phyloP scores from a whole-genome alignment of 2,797 vertebrate genomes.

The Rhincodon typus region DNA sequence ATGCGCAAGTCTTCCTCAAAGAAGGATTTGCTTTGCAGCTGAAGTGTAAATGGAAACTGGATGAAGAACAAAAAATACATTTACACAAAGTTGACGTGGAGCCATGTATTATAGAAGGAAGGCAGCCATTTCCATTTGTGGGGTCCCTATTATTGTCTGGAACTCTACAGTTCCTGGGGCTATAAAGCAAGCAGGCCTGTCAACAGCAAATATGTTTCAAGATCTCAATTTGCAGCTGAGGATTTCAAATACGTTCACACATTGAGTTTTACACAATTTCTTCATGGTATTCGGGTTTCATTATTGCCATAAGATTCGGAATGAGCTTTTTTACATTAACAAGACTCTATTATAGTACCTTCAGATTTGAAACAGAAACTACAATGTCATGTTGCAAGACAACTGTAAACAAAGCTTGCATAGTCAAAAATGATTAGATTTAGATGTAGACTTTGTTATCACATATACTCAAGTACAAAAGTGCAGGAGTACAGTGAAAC shows the following conservation, averaged over 20 bases:
- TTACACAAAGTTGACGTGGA: neutral
- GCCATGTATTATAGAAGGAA: neutral
- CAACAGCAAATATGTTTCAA: neutral
- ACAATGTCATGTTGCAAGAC: neutral
- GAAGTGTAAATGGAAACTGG: slow-evolving; percentile 14
- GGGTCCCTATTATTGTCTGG: neutral
- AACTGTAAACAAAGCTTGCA: neutral
- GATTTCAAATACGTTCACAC: neutral
- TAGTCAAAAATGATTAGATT: neutral
- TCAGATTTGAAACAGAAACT: neutral
- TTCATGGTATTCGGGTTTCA: neutral
- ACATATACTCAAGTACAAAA: too few relatives aligned
- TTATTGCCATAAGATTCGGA: neutral
- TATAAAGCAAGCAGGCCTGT: neutral
- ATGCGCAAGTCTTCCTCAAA: neutral
- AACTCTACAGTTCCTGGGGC: neutral
- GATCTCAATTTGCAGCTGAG: neutral
- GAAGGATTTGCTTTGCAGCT: neutral
- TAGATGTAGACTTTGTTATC: too few relatives aligned
- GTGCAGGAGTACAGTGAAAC: too few relatives aligned
- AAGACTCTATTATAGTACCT: neutral
- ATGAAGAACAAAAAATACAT: neutral
- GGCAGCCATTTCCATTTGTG: neutral
- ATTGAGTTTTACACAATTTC: neutral
- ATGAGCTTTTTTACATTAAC: neutral